A percentile compares a stretch with the other conserved stretches of the same genome.
Conservation (phyloP, 2,113 vertebrate species). For the Neolamprologus kungweensis region DNA sequence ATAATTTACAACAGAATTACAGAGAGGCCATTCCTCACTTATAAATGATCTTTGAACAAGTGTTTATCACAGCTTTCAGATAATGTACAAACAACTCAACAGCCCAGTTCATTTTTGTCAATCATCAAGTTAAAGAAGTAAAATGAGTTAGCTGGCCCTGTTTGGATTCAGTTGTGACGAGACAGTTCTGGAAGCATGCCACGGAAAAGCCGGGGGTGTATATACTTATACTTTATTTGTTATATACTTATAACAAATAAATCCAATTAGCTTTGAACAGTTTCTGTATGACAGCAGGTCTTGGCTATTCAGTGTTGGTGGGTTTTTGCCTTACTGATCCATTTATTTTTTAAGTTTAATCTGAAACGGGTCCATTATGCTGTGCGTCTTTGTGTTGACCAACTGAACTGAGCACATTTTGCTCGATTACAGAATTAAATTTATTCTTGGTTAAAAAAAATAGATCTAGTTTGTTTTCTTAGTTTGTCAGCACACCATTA, state of each 20-base stretch:
- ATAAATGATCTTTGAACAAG: background rate
- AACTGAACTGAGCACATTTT: background rate
- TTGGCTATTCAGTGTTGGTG: background rate
- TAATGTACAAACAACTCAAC: background rate
- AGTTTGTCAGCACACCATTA: background rate
- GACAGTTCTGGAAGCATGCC: background rate
- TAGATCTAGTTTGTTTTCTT: background rate
- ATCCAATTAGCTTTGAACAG: background rate
- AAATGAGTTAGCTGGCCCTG: background rate
- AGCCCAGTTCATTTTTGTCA: background rate
- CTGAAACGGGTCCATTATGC: background rate
- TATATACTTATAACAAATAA: background rate
- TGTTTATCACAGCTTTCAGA: background rate
- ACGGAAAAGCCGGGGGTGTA: background rate
- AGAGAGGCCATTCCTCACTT: background rate
- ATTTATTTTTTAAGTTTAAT: background rate
- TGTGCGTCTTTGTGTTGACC: background rate
- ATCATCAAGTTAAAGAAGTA: background rate
- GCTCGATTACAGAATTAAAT: background rate
- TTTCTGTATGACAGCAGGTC: background rate
- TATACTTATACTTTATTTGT: background rate
- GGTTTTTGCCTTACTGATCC: background rate
- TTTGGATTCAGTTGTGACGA: background rate
- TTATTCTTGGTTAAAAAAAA: background rate
- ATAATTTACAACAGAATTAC: background rate